A percentile compares a stretch with the other conserved stretches of the same genome.
These are phyloP conservation scores for Platichthys stellatus DNA, from an alignment of 2,113 vertebrate genomes.

Conservation along the genomic window DNA sequence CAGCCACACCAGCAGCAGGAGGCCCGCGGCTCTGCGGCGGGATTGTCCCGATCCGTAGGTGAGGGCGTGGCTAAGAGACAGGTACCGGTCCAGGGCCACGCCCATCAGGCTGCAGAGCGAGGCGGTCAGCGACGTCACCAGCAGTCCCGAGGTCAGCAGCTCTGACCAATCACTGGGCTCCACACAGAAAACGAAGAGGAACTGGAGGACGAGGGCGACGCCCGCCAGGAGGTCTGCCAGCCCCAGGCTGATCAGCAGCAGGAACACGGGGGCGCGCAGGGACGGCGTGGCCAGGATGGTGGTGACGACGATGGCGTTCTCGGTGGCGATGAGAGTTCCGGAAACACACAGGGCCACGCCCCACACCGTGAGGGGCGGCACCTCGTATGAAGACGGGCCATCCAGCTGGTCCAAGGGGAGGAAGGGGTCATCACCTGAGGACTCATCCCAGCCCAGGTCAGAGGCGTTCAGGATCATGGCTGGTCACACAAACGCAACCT, in stretches of 20 bases:
- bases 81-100: slow-evolving; percentile 93
- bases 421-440: slow-evolving; percentile 74
- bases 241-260: slow-evolving; percentile 91
- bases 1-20: slow-evolving; percentile 89
- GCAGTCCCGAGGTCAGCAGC: slow-evolving; percentile 87
- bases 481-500: slow-evolving; percentile 50
- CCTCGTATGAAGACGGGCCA: slow-evolving; percentile 65
- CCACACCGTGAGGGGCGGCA: slow-evolving; percentile 85
- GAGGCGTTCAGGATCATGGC: slow-evolving; percentile 77
- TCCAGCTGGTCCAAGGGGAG: slow-evolving; percentile 65
- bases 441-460: slow-evolving; percentile 77
- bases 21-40: slow-evolving; percentile 85
- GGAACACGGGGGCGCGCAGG: slow-evolving; percentile 89
- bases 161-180: slow-evolving; percentile 81
- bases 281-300: slow-evolving; percentile 88
- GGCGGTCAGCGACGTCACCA: slow-evolving; percentile 90
- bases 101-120: slow-evolving; percentile 91
- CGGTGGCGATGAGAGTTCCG: slow-evolving; percentile 90
- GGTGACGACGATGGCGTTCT: slow-evolving; percentile 92
- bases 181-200: slow-evolving; percentile 87
- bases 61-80: slow-evolving; percentile 92
- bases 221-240: slow-evolving; percentile 91
- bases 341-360: slow-evolving; percentile 90
- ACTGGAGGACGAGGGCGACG: slow-evolving; percentile 89
- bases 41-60: slow-evolving; percentile 91